Base-by-base conservation (phyloP, 1,140 invertebrate species). In the Mamestra configurata region DNA sequence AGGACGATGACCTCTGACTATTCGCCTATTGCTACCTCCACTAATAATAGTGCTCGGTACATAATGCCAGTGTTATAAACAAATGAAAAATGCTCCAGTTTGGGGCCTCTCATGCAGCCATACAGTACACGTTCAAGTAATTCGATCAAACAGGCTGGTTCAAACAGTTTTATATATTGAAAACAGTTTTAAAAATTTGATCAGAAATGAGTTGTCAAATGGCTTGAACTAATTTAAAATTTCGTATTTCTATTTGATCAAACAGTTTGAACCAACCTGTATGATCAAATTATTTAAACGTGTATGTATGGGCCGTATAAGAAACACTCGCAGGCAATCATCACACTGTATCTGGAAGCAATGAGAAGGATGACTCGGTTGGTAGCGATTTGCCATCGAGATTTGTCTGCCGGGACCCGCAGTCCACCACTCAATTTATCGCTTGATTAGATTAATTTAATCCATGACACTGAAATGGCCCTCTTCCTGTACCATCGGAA, bases 371-470 rank as follows among this genome's bases (percentile, higher is more conserved):
- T 49, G 64, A 43, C 18, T 15, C 66, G 15, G 22, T 71, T 24
- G 5, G 24, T 20, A 51, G 72, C 72, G 64, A 81, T 79, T 71
- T 59, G 49, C 61, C 31, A 78, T 64, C 35, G 73, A 83, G 76
- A 84, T 85, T 4, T 49, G 43, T 49, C 85, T 86, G 82, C 84
- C 81, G 83, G 79, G 83, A 76, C 75, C 70, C 51, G 78, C 80
- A 51, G 53, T 75, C 75, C 20, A 43, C 79, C 43, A 86, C 89
- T 83, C 88, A 92, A 92, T 92, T 90, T 91, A 89, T 87, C 84
- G 89, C 82, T 82, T 89, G 87, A 93, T 92, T 91, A 89, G 87
- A 91, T 91, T 91, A 89, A 90, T 90, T 89, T 91, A 92, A 92
- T 88, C 87, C 86, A 83, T 88, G 84, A 92, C 89, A 92, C 82